These are phyloP conservation scores for Hippoglossus hippoglossus DNA, from an alignment of 2,797 vertebrate species.

Conservation along the genomic window DNA sequence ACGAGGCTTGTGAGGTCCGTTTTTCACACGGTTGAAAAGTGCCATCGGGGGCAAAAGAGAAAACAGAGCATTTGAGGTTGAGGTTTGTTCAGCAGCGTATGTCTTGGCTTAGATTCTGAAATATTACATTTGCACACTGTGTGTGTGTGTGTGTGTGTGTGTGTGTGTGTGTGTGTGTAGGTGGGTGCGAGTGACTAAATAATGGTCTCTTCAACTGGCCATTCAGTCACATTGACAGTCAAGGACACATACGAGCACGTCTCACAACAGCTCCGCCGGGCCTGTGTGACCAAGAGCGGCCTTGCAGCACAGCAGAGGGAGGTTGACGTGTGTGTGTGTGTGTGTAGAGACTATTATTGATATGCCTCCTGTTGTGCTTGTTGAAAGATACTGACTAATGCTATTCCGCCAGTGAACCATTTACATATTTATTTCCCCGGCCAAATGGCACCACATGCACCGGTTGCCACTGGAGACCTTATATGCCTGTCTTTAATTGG, in stretches of 20 bases:
- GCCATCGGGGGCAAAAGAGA: constrained; percentile 22
- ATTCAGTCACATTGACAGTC: constrained; percentile 50
- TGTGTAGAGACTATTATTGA: constrained; percentile 21
- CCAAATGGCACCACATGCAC: constrained; percentile 50
- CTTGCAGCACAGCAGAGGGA: constrained; percentile 35
- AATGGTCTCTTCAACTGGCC: constrained; percentile 16
- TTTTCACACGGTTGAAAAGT: constrained; percentile 28
- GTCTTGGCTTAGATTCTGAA: not conserved
- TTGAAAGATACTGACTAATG: constrained; percentile 45
- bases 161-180: not conserved
- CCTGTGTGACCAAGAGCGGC: constrained; percentile 54
- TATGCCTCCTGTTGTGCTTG: constrained; percentile 30
- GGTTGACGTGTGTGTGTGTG: constrained; percentile 20
- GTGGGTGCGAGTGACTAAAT: constrained; percentile 2
- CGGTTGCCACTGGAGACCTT: constrained; percentile 52
- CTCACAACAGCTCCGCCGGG: constrained; percentile 18
- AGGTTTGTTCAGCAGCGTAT: not conserved
- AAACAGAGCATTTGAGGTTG: not conserved
- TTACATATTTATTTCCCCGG: constrained; percentile 78
- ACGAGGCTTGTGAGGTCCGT: not conserved
- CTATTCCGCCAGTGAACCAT: constrained; percentile 49
- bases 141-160: not conserved
- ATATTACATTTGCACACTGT: not conserved
- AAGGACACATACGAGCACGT: constrained; percentile 1
- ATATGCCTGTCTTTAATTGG: constrained; percentile 77